These are phyloP conservation scores for Ciconia boyciana DNA, from an alignment of 2,113 vertebrate genomes.

Conservation along the genomic window DNA sequence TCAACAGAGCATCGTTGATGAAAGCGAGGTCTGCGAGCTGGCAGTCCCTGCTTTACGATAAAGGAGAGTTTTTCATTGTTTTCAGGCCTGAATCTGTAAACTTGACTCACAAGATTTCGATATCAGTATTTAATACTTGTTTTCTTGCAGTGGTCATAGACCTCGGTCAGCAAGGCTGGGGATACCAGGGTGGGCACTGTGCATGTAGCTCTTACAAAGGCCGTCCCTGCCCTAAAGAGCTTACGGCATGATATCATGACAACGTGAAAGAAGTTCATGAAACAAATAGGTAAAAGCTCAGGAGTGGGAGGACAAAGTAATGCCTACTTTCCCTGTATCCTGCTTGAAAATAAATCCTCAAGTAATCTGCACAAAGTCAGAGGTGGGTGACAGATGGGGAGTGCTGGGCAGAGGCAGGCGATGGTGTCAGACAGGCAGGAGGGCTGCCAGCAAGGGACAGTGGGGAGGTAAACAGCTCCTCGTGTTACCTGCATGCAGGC, in stretches of 20 bases:
- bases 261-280: neutral
- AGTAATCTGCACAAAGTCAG: neutral
- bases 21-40: neutral
- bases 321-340: neutral
- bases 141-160: neutral
- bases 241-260: neutral
- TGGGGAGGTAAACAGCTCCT: neutral
- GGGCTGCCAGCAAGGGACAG: neutral
- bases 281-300: neutral
- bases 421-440: neutral
- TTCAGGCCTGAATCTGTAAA: neutral
- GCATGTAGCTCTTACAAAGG: neutral
- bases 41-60: neutral
- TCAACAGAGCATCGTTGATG: neutral
- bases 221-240: neutral
- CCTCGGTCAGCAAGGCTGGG: neutral
- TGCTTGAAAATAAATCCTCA: neutral
- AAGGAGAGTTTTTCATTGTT: neutral
- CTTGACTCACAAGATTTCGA: neutral
- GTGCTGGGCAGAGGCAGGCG: neutral
- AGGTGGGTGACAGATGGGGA: neutral
- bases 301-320: neutral
- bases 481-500: neutral
- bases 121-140: neutral
- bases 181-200: fast-evolving